These are phyloP conservation scores for Drosophila dunni DNA, from an alignment of 1,140 invertebrate genomes.

Conservation along the genomic window DNA sequence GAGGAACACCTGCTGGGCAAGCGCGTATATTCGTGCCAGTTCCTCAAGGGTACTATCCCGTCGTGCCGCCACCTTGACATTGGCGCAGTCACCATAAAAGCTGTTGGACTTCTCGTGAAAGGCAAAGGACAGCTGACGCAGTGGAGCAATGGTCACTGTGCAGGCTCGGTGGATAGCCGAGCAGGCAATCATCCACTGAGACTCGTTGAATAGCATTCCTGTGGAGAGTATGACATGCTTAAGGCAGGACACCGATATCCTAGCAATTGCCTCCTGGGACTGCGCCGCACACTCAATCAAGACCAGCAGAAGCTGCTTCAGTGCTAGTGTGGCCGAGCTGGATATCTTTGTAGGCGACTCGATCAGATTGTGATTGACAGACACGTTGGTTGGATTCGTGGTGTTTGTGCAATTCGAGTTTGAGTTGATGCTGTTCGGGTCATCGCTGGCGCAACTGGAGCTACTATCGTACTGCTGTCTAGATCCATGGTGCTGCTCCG, in stretches of 20 bases:
- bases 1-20: constrained; percentile 92
- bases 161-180: constrained; percentile 92
- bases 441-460: constrained; percentile 69
- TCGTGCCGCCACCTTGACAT: constrained; percentile 96
- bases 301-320: constrained; percentile 94
- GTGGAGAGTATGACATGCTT: constrained; percentile 94
- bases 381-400: constrained; percentile 13
- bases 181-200: constrained; percentile 94
- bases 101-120: constrained; percentile 95
- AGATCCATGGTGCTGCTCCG: constrained; percentile 33
- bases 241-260: constrained; percentile 96
- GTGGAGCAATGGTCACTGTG: constrained; percentile 92
- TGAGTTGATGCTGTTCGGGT: constrained; percentile 29
- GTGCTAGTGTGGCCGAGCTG: constrained; percentile 89
- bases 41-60: constrained; percentile 93
- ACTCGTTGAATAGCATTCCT: constrained; percentile 91
- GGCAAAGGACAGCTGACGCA: constrained; percentile 93
- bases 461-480: constrained; percentile 52
- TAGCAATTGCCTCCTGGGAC: constrained; percentile 93
- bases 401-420: neutral
- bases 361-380: constrained; percentile 57
- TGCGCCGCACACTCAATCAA: constrained; percentile 96
- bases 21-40: constrained; percentile 91
- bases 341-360: constrained; percentile 82
- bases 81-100: constrained; percentile 96